Conservation (phyloP, 2,888 invertebrate species). For the Meta bourneti region DNA sequence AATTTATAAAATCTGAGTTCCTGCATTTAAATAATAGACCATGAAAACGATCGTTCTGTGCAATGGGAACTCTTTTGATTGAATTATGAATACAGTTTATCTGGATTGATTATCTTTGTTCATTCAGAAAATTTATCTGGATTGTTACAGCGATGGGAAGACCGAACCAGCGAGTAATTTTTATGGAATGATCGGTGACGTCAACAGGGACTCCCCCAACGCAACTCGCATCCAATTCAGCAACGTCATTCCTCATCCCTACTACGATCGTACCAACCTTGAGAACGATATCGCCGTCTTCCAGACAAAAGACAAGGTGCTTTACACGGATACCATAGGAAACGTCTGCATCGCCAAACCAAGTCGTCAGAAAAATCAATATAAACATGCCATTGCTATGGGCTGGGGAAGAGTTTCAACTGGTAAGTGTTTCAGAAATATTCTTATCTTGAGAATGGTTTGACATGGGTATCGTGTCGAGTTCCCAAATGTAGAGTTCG, state of each 20-base stretch:
- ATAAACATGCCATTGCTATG: not conserved
- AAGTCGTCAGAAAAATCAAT: not conserved
- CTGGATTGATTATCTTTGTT: no score
- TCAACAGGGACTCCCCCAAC: not conserved
- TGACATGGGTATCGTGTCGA: no score
- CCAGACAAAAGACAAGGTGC: not conserved
- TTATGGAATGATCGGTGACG: not conserved
- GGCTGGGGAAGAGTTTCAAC: not conserved
- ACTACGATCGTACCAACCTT: not conserved
- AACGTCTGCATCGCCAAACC: not conserved
- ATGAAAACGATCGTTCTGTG: no score
- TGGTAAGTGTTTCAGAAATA: not conserved
- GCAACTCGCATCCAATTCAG: not conserved
- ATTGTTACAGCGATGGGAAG: not conserved
- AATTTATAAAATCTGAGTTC: no score
- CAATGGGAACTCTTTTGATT: no score
- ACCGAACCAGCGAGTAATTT: not conserved
- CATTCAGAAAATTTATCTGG: no score
- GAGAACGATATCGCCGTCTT: not conserved
- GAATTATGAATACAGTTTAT: no score
- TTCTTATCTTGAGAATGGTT: no score
- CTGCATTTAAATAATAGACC: no score
- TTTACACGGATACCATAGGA: not conserved
- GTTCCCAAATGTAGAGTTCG: no score
- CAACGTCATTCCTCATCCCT: not conserved